phyloP scores from a whole-genome alignment of 35 echinoderm and acorn worm species.

The Chiridota heheva region DNA sequence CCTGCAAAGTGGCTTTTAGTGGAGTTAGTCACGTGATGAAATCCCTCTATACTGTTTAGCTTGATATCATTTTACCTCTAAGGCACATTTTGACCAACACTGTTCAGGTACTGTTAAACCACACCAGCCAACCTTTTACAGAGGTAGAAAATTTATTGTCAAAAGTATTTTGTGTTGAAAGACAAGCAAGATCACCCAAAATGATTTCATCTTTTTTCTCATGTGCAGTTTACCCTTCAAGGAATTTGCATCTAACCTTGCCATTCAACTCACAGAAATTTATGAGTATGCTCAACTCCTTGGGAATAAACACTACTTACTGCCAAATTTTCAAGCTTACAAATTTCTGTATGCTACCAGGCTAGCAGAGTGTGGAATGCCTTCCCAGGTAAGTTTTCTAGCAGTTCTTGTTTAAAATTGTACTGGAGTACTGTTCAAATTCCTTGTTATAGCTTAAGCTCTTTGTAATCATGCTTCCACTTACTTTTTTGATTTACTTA shows the following conservation, averaged over 20 bases:
- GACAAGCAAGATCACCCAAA: too few species aligned
- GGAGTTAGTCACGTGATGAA: too few species aligned
- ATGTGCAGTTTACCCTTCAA: slow-evolving; percentile 84
- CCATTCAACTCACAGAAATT: slow-evolving; percentile 95
- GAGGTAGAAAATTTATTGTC: too few species aligned
- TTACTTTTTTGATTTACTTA: not conserved
- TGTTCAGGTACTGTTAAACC: too few species aligned
- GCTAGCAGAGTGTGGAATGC: slow-evolving; percentile 84
- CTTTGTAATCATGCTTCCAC: not conserved
- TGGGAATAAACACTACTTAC: slow-evolving; percentile 84
- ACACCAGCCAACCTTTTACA: too few species aligned
- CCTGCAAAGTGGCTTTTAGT: too few species aligned
- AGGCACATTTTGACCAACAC: too few species aligned
- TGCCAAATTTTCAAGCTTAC: slow-evolving; percentile 92
- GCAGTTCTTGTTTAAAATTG: not conserved
- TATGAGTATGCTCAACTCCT: slow-evolving; percentile 94
- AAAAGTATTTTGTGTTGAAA: too few species aligned
- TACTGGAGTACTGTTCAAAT: not conserved
- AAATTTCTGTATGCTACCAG: slow-evolving; percentile 93
- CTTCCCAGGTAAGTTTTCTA: slow-evolving; percentile 68
- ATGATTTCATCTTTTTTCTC: too few species aligned
- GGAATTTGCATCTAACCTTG: slow-evolving; percentile 59
- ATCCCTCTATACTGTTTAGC: too few species aligned
- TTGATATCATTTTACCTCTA: too few species aligned
- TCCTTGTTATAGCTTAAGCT: not conserved